Evolutionary conservation across 1,140 invertebrate genomes (phyloP), one percentile per base, ranked within the genome.

Genomic region (Heliconius congener): DNA sequence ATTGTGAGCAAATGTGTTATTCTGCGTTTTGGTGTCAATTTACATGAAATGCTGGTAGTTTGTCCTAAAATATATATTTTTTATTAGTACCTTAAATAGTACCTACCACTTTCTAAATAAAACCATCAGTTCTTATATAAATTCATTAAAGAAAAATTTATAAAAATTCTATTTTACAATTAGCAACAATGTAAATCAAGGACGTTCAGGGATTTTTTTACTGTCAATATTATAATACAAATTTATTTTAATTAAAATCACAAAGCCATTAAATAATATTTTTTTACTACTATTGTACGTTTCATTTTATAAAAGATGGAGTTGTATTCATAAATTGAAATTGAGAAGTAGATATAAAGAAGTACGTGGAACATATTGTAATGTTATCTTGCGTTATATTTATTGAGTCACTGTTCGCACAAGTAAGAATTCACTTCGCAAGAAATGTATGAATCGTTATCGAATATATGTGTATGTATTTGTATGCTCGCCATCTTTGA

Each of bases 371-470:
- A 60, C 55, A 60, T 23, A 60, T 60, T 60, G 13, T 66, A 66
- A 66, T 66, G 60, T 30, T 66, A 66, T 66, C 60, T 66, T 11
- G 60, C n/a, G 1, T 13, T 66, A 30, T 66, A 66, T 66, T 66
- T 66, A 66, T 37, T 66, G 60, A 66, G 11, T 66, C 60, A 66
- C 60, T 27, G 34, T 37, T 60, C 57, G 57, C 60, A 16, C 57
- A 66, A 66, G 60, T 66, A 30, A 66, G 60, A 66, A 66, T 66
- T 66, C 27, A 66, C 23, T 66, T 66, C 60, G 60, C 60, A 66
- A 66, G 60, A 66, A 66, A 66, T 66, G 60, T 66, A 66, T 66
- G 60, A 66, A 66, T 66, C 60, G 60, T 11, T 66, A 66, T 66
- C 60, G 4, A n/a, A 23, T 55, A 19, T 11, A 0, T 60, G 39